Evolutionary conservation across 2,888 invertebrate species (phyloP), one percentile per base, ranked within the genome.

Genomic region (Brachynemurus nebulosus): DNA sequence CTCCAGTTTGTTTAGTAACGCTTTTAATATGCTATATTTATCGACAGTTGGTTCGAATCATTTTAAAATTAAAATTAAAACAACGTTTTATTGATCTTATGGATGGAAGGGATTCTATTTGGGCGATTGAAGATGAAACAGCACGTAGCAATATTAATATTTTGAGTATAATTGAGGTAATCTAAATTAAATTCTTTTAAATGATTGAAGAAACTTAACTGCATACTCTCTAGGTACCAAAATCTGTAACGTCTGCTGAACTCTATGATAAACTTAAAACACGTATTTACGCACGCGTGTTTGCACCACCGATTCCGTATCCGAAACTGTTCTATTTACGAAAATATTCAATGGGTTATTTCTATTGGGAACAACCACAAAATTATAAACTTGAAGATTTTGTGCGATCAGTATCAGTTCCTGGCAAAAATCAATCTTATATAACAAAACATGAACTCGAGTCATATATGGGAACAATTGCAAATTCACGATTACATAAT

Each of bases 331-430:
- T 68, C 46, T 69, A 66, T 50, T 59, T 60, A 33, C 57, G 67
- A 48, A 60, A 56, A 12, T 64, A 66, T 48, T 60, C 59, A 40
- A 67, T 62, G 25, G 74, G 73, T 2, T 74, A 72, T 52, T 68
- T 64, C 50, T 74, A 65, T 53, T 71, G 72, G 71, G 59, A 65
- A 46, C 63, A 57, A 50, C 57, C 60, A 30, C 54, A 58, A 21
- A 52, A 55, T 4, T 50, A 69, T 3, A 57, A 66, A 47, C 53
- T 72, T 14, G 56, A 63, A 34, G 61, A 69, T 47, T 67, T 68
- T 45, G 63, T 73, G 2, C 60, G 66, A 49, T 48, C 44, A 23
- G 11, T 23, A 12, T 4, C 16, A 25, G 23, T 25, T 36, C 25
- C 56, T 14, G 58, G 59, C 12, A 55, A 52, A 33, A 51, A 52